Base-by-base conservation (phyloP, 2,113 vertebrate genomes). In the Morone chrysops region DNA sequence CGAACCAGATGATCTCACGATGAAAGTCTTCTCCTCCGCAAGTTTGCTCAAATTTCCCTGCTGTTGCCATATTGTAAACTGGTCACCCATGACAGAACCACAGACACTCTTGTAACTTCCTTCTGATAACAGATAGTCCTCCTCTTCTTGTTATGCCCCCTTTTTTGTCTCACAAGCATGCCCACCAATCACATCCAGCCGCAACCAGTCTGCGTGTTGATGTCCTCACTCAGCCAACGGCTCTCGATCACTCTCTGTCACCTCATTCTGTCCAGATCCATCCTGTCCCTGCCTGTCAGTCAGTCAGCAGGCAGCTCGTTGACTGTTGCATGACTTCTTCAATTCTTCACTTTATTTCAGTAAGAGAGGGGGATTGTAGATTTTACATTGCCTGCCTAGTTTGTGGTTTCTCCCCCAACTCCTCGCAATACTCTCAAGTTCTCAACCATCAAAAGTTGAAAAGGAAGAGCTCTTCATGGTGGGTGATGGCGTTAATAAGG, bases 311-410 rank as follows among this genome's bases (percentile, higher is more conserved):
- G 85, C 83, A 86, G 87, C 84, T 87, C 40, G 60, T 92, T 90
- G 82, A 94, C 83, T 93, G 93, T 94, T 94, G 93, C 94, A 95
- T 94, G 95, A 93, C 87, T 91, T 81, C 77, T 85, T 66, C 38
- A 81, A 75, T 76, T 62, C 73, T 78, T 82, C 45, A 70, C 81
- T 86, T 83, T 88, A 78, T 87, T 85, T 86, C 69, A 61, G 53
- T 57, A 31, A 68, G 69, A 63, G 63, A n/a, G 54, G 38, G 12
- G 17, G 69, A 45, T 54, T 75, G 70, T 68, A 65, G 61, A 69
- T 70, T 80, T 79, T 40, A 85, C 47, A 82, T 71, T 50, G 75
- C 43, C 70, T 84, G 78, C 40, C 47, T 70, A 60, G 75, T 84
- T 87, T 87, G 79, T 78, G 76, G 71, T 85, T 60, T 47, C 70